Evolutionary conservation across 2,113 vertebrate genomes (phyloP).

Genomic region (Eira barbara): DNA sequence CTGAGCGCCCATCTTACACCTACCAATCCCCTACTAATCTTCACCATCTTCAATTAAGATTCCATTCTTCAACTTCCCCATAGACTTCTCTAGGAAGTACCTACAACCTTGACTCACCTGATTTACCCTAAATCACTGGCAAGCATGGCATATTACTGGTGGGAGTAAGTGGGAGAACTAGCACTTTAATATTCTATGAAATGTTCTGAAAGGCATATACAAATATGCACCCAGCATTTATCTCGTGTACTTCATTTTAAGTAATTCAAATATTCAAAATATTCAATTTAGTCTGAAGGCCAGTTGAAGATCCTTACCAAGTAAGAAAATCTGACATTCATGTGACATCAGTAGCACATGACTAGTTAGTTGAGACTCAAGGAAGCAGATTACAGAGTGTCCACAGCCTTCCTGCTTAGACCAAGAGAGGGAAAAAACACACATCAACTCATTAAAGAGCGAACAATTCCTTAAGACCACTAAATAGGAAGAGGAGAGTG

Average conservation of each 20-base stretch:
- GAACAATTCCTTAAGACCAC: not conserved
- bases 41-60: not conserved
- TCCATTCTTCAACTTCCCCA: not conserved
- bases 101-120: not conserved
- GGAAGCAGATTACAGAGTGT: not conserved
- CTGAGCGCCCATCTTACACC: not conserved
- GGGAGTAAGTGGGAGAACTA: not conserved
- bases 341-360: not conserved
- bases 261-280: not conserved
- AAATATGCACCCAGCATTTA: not conserved
- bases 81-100: not conserved
- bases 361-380: not conserved
- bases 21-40: not conserved
- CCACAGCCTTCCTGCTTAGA: not conserved
- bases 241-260: not conserved
- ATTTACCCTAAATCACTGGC: not conserved
- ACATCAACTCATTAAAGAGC: not conserved
- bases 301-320: not conserved
- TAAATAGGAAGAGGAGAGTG: not conserved
- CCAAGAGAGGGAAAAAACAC: not conserved
- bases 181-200: not conserved
- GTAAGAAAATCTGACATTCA: not conserved
- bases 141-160: not conserved
- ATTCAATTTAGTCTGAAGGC: not conserved
- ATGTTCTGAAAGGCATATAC: constrained; percentile 3